These are phyloP conservation scores for Urechis unicinctus DNA, from an alignment of 2,888 invertebrate genomes.

Conservation along the genomic window DNA sequence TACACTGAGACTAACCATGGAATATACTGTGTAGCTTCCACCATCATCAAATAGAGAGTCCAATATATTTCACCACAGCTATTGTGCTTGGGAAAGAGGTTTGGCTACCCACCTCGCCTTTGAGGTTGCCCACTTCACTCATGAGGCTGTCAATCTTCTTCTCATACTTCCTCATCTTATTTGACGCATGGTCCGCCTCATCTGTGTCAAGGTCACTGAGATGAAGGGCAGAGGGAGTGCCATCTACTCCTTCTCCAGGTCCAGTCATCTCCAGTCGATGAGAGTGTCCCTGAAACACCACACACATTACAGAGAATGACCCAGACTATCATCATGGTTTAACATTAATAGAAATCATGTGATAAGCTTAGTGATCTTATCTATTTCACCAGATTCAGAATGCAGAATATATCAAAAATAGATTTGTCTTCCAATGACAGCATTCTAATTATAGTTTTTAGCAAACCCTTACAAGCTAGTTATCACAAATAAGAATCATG, in stretches of 20 bases:
- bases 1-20: too few relatives aligned
- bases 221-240: constrained; percentile 11
- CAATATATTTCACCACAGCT: too few relatives aligned
- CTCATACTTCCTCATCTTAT: constrained; percentile 39
- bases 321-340: too few relatives aligned
- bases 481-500: too few relatives aligned
- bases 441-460: too few relatives aligned
- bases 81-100: too few relatives aligned
- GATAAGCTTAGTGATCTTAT: too few relatives aligned
- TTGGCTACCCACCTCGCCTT: constrained; percentile 45
- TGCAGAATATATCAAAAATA: too few relatives aligned
- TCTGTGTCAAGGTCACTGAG: constrained; percentile 38
- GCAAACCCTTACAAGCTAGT: too few relatives aligned
- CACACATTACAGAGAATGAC: background rate
- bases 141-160: constrained; percentile 44
- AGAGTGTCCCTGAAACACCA: constrained; percentile 28
- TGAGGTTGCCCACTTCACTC: constrained; percentile 43
- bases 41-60: background rate
- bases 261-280: constrained; percentile 35
- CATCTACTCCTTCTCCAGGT: constrained; percentile 20
- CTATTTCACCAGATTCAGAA: too few relatives aligned
- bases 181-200: constrained; percentile 36
- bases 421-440: too few relatives aligned
- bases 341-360: too few relatives aligned
- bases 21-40: background rate